Evolutionary conservation across 2,113 vertebrate species (phyloP), one percentile per base, ranked within the genome.

Genomic region (Notiomystis cincta): DNA sequence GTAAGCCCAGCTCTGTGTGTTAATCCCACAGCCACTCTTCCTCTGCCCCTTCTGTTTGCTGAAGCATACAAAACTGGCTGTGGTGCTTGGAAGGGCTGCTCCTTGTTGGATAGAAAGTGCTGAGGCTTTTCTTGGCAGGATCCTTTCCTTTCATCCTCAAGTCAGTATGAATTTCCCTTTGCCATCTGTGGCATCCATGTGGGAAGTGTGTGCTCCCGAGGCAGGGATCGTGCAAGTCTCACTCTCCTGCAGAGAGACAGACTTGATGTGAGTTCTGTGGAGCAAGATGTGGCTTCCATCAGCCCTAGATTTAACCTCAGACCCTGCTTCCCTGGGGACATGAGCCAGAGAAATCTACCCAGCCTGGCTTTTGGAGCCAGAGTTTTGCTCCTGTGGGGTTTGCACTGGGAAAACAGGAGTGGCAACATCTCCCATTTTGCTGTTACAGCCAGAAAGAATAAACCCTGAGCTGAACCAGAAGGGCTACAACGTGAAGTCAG

Each of bases 381-480:
- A 35, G 54, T 2, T 60, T 18, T 66, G 51, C 37, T 28, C 33
- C 33, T 11, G 18, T 57, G 64, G 62, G 11, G 38, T 73, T 76
- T 78, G 54, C 27, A 2, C 42, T 70, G 51, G 51, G 67, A 47
- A 81, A 42, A 62, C 0, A 9, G n/a, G 54, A 58, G 31, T 21
- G 64, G 21, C 82, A 19, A 81, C 69, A 37, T 83, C 25, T 67
- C 89, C 47, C 44, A 4, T 16, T 72, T 91, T 75, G 11, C 31
- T 82, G 10, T 95, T 96, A 16, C 97, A 98, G 98, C 98, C 98
- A 0, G 98, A 98, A 94, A 98, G 98, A 72, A 98, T 98, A 96
- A 98, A 98, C 78, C 98, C 98, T 1, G 98, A 98, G 69, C 96
- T 98, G 94, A 98, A 98, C 93, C 98, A 98, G 96, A 98, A 98